phyloP scores from a whole-genome alignment of 2,113 vertebrate genomes.

The Aegotheles bennettii region DNA sequence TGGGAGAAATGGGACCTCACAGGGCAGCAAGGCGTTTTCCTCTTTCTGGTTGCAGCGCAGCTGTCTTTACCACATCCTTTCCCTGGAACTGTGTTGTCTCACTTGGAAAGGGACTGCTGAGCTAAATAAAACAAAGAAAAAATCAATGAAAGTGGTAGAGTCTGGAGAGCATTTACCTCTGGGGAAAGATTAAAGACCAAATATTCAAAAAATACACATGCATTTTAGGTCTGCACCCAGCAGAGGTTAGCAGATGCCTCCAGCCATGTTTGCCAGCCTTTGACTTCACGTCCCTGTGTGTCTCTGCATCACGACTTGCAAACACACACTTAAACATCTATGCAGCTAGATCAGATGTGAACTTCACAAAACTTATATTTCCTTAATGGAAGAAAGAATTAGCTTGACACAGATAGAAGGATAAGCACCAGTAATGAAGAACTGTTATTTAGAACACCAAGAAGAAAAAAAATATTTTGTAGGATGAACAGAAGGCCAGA shows the following conservation, averaged over 20 bases:
- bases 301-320: background rate
- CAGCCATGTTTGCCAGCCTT: background rate
- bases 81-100: background rate
- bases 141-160: background rate
- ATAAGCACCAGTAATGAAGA: accelerated
- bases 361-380: background rate
- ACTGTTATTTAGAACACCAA: background rate
- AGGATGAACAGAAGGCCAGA: background rate
- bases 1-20: background rate
- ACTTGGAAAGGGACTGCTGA: background rate
- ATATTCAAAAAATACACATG: background rate
- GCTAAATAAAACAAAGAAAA: background rate
- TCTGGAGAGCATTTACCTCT: background rate
- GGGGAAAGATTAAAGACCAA: background rate
- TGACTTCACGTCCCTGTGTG: background rate
- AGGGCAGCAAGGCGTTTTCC: background rate
- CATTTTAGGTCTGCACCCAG: accelerated
- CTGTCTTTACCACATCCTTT: background rate
- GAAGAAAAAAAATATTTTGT: background rate
- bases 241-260: accelerated
- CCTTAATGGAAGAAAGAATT: background rate
- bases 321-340: accelerated
- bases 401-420: background rate
- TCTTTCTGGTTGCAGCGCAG: background rate
- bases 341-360: background rate